phyloP scores from a whole-genome alignment of 2,113 vertebrate species.

The Bombycilla garrulus region DNA sequence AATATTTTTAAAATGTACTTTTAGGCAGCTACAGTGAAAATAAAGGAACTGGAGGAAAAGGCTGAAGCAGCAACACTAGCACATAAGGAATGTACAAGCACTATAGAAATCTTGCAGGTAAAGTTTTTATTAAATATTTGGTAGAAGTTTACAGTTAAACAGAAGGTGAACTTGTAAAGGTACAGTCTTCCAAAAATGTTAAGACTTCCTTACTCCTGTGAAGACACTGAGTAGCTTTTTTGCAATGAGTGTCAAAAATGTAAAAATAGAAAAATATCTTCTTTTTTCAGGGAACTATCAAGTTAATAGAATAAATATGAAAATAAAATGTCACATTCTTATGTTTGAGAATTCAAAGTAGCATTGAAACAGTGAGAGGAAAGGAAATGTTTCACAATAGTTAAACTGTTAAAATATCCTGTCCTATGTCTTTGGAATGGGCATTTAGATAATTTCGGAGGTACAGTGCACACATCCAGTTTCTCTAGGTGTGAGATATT shows the following conservation, averaged over 20 bases:
- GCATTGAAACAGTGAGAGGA: not conserved
- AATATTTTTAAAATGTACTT: conserved; percentile 1
- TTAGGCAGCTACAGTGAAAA: conserved; percentile 73
- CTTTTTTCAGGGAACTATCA: too few relatives aligned
- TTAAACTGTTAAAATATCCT: not conserved
- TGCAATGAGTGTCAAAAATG: not conserved
- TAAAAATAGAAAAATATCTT: not conserved
- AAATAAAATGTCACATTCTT: not conserved
- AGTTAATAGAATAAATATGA: not conserved
- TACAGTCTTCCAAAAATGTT: not conserved
- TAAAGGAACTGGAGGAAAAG: conserved; percentile 77
- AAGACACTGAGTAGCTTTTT: not conserved
- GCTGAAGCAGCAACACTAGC: conserved; percentile 79
- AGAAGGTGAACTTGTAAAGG: not conserved
- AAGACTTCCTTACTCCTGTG: too few relatives aligned
- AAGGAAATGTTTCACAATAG: not conserved
- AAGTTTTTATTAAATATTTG: not conserved
- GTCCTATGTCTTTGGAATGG: not conserved
- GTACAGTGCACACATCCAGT: fast-evolving
- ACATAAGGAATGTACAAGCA: not conserved
- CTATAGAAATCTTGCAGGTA: conserved; percentile 84
- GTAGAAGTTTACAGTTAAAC: not conserved
- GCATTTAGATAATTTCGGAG: not conserved
- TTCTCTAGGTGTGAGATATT: not conserved
- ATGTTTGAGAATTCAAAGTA: not conserved